phyloP scores from a whole-genome alignment of 2,797 vertebrate species.

The Sebastes aleutianus region DNA sequence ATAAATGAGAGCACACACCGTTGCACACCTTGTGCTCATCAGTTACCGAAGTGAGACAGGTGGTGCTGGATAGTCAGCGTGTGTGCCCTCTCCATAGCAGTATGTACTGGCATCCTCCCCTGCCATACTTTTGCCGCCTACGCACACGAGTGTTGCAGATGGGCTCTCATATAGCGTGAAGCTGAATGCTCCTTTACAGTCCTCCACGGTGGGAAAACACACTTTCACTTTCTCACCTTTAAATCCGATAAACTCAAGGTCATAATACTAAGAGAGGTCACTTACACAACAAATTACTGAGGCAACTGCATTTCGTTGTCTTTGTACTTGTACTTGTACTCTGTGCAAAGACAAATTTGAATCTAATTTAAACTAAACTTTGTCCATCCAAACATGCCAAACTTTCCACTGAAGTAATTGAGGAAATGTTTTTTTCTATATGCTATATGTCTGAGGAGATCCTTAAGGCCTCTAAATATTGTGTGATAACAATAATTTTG shows the following conservation, averaged over 20 bases:
- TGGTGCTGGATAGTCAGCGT: constrained; percentile 61
- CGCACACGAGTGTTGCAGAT: constrained; percentile 64
- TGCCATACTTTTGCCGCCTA: constrained; percentile 59
- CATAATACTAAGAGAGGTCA: not conserved
- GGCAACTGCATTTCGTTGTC: not conserved
- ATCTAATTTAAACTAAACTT: not conserved
- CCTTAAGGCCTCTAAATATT: not conserved
- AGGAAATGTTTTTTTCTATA: not conserved
- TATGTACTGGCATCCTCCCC: constrained; percentile 63
- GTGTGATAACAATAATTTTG: not conserved
- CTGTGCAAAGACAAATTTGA: not conserved
- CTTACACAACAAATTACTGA: not conserved
- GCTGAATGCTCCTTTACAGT: constrained; percentile 44
- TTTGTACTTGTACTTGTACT: not conserved
- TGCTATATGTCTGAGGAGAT: not conserved
- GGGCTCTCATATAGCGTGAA: constrained; percentile 49
- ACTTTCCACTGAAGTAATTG: not conserved
- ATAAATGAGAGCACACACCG: constrained; percentile 57
- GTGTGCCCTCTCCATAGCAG: constrained; percentile 54
- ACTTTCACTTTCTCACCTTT: constrained; percentile 21
- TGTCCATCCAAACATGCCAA: not conserved
- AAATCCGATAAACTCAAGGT: constrained; percentile 30
- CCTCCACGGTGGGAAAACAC: constrained; percentile 23
- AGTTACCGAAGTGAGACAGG: constrained; percentile 67
- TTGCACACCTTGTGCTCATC: constrained; percentile 64